Evolutionary conservation across 2,888 invertebrate genomes (phyloP).

Genomic region (Thymelicus lineola): DNA sequence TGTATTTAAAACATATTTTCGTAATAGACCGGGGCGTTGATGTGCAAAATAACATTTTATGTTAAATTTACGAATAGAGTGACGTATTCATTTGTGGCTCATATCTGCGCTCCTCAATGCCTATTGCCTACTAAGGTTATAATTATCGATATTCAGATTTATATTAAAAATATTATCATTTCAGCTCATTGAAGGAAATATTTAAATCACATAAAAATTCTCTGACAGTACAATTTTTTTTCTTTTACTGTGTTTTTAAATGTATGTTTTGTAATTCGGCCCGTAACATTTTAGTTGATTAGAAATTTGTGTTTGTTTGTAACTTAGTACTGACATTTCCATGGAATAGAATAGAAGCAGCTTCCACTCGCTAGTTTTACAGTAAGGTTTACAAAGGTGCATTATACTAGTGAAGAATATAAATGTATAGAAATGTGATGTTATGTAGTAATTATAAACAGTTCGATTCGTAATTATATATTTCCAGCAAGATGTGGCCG

Average conservation of each 20-base stretch:
- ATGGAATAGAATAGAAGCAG: conserved; percentile 28
- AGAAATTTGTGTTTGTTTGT: conserved; percentile 1
- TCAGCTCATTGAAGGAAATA: too few relatives aligned
- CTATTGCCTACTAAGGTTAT: too few relatives aligned
- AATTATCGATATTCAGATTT: too few relatives aligned
- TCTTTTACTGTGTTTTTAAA: background rate
- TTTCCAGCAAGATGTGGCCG: background rate
- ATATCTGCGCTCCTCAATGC: too few relatives aligned
- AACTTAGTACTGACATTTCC: conserved; percentile 23
- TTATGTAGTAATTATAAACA: conserved; percentile 43
- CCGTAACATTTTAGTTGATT: background rate
- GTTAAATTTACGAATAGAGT: background rate
- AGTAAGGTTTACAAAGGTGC: conserved; percentile 35
- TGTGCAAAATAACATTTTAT: conserved; percentile 17
- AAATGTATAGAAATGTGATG: conserved; percentile 48
- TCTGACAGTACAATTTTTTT: conserved; percentile 4
- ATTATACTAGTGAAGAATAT: conserved; percentile 34
- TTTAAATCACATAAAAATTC: background rate
- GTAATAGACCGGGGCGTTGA: conserved; percentile 23
- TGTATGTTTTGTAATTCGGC: conserved; percentile 8
- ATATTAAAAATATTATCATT: too few relatives aligned
- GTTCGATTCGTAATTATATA: conserved; percentile 21
- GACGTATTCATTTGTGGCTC: background rate
- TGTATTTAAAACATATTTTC: conserved; percentile 7
- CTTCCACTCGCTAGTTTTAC: conserved; percentile 31